Base-by-base conservation (phyloP, 2,888 invertebrate genomes). In the Metopia argyrocephala region DNA sequence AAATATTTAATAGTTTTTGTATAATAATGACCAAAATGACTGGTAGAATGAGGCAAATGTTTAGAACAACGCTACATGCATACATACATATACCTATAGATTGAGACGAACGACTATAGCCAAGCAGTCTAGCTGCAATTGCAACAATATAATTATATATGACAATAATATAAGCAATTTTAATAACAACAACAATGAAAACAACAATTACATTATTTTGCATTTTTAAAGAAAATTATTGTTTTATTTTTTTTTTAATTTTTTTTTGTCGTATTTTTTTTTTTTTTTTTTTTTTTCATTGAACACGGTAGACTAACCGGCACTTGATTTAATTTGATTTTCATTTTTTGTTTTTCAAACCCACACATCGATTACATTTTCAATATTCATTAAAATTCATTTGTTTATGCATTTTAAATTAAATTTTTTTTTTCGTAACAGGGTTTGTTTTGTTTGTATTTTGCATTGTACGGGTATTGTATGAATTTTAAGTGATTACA, bases 271-370 rank as follows among this genome's bases (percentile, higher is more conserved):
- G n/a, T n/a, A n/a, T n/a, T n/a, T n/a, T n/a, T n/a, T n/a, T n/a
- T n/a, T n/a, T n/a, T n/a, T n/a, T n/a, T n/a, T n/a, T n/a, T n/a
- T n/a, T 70, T 70, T 74, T 78, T 62, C 61, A 64, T 59, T 65
- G 82, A 79, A 82, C 56, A 65, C 56, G 83, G 78, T 57, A 83
- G 82, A 83, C 83, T 79, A 64, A 64, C 64, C 78, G 83, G 83
- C 83, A 82, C 82, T 83, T 68, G 64, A 54, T 56, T 68, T 64
- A 5, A 65, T 66, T 31, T 31, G 31, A 12, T 31, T 31, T 31
- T 31, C 12, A 12, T 31, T 31, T 31, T 31, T 31, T 3, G 3
- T 38, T 31, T 12, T 31, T 12, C 2, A 23, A 25, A 54, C 76
- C 68, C 76, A 76, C 76, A 76, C 76, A 68, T 59, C 50, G 18